Percentiles rank a stretch among this genome's conserved stretches.
phyloP scores from a whole-genome alignment of 2,797 vertebrate species.

The Glyptemys insculpta region DNA sequence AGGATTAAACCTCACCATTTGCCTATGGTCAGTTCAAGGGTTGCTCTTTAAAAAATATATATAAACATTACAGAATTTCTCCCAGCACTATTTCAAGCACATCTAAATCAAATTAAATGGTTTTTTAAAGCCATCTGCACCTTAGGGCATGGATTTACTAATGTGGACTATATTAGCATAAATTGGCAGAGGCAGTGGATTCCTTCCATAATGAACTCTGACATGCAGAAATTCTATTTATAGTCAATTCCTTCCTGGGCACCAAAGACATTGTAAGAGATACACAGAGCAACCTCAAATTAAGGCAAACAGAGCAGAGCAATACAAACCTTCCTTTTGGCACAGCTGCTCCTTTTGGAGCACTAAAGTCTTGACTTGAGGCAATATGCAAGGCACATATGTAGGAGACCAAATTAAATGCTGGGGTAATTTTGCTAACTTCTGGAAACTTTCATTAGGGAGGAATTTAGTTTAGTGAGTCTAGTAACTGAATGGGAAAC shows the following conservation, averaged over 20 bases:
- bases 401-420: conserved; percentile 21
- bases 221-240: not conserved
- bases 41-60: not conserved
- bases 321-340: not conserved
- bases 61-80: not conserved
- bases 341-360: not conserved
- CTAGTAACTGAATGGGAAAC: not conserved
- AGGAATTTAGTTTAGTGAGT: conserved; percentile 2
- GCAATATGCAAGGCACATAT: not conserved
- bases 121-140: not conserved
- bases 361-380: conserved; percentile 4
- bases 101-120: not conserved
- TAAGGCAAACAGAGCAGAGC: not conserved
- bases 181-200: not conserved
- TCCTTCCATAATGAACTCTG: not conserved
- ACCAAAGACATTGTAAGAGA: not conserved
- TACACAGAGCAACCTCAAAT: not conserved
- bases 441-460: not conserved
- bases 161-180: not conserved
- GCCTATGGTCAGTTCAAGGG: not conserved
- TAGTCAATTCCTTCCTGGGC: not conserved
- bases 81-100: not conserved
- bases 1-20: not conserved
- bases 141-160: not conserved
- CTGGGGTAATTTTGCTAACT: conserved; percentile 4